Evolutionary conservation across 2,888 invertebrate species (phyloP).

Genomic region (Oscheius sp.): DNA sequence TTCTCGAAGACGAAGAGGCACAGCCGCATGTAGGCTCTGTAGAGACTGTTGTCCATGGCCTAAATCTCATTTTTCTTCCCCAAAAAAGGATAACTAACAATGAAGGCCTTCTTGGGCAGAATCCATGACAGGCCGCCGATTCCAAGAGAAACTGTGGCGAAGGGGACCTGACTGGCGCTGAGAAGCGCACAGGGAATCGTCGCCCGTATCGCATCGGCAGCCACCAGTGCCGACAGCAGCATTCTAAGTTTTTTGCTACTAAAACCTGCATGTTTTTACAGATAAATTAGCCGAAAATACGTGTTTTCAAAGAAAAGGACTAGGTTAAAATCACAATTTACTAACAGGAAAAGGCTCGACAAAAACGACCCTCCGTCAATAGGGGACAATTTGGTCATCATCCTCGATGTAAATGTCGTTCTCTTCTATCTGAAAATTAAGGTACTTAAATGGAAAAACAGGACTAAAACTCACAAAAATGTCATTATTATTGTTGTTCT

Average conservation of each 20-base stretch:
- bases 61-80: background rate
- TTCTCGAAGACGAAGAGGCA: conserved; percentile 71
- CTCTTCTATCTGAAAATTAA: too few species aligned
- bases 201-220: conserved; percentile 44
- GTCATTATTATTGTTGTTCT: too few species aligned
- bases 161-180: conserved; percentile 63
- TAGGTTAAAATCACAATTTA: too few species aligned
- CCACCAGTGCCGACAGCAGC: conserved; percentile 48
- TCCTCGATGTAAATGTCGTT: too few species aligned
- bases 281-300: too few species aligned
- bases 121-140: conserved; percentile 63
- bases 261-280: background rate
- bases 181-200: conserved; percentile 56
- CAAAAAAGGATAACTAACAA: conserved; percentile 16
- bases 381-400: too few species aligned
- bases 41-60: conserved; percentile 63
- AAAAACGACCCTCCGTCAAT: too few species aligned
- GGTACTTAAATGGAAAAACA: too few species aligned
- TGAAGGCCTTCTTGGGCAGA: conserved; percentile 44
- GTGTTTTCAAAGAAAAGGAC: too few species aligned
- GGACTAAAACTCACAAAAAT: too few species aligned
- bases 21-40: conserved; percentile 63
- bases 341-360: too few species aligned
- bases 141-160: conserved; percentile 58
- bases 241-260: background rate